Conservation (phyloP, 2,888 invertebrate species). For the Drosophila trichaetosa region DNA sequence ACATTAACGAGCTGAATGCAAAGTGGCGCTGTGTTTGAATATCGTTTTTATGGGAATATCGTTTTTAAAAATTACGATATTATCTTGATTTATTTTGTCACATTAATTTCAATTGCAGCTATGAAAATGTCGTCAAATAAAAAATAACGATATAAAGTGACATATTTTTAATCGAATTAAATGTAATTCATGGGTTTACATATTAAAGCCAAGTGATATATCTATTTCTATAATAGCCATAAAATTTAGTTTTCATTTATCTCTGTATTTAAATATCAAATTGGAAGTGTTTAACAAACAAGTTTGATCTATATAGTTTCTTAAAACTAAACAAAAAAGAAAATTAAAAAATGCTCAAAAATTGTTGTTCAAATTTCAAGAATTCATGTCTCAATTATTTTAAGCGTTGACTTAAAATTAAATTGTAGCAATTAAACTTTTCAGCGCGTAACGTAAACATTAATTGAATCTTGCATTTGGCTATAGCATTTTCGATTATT, state of each 20-base stretch:
- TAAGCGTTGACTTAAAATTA: not conserved
- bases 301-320: not conserved
- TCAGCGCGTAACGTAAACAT: constrained; percentile 37
- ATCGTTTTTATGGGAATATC: constrained; percentile 41
- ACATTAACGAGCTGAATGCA: constrained; percentile 50
- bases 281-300: not conserved
- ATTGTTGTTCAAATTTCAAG: not conserved
- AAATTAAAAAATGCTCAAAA: too few species aligned
- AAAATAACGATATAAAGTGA: not conserved
- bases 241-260: not conserved
- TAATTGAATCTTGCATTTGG: constrained; percentile 36
- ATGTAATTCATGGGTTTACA: not conserved
- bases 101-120: not conserved
- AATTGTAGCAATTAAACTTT: constrained; percentile 12
- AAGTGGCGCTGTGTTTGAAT: constrained; percentile 50
- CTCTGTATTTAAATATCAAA: not conserved
- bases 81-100: constrained; percentile 27
- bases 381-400: not conserved
- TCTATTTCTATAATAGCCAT: not conserved
- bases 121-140: not conserved
- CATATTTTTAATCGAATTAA: not conserved
- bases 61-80: constrained; percentile 16
- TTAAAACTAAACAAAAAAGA: not conserved
- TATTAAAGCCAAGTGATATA: not conserved
- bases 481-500: constrained; percentile 18